These are phyloP conservation scores for Rhopalosiphum maidis DNA, from an alignment of 1,140 invertebrate species.

Conservation along the genomic window DNA sequence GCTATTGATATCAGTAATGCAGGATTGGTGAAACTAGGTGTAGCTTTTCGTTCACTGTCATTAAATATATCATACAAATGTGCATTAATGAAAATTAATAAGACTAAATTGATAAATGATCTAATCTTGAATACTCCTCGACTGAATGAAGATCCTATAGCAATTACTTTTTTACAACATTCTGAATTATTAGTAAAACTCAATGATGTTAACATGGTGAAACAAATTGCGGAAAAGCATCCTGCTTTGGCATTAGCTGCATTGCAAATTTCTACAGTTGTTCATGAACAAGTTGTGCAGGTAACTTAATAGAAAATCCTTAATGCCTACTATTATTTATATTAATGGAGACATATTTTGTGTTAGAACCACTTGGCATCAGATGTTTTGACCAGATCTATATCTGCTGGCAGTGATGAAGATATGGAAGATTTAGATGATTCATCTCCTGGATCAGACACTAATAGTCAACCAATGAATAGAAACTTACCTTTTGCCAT, in stretches of 20 bases:
- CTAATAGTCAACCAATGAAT: neutral
- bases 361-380: neutral
- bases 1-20: neutral
- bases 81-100: conserved; percentile 64
- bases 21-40: neutral
- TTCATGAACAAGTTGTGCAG: conserved; percentile 65
- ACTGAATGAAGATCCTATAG: conserved; percentile 66
- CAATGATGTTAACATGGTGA: conserved; percentile 65
- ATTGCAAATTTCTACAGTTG: conserved; percentile 65
- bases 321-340: neutral
- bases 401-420: conserved; percentile 5
- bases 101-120: conserved; percentile 67
- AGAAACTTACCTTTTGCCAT: conserved; percentile 17
- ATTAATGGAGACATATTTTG: conserved; percentile 1
- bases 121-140: conserved; percentile 67
- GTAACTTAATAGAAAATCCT: conserved; percentile 24
- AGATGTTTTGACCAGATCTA: neutral
- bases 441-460: conserved; percentile 10
- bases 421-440: conserved; percentile 38
- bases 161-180: conserved; percentile 68
- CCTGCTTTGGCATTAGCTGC: conserved; percentile 66
- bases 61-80: neutral
- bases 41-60: conserved; percentile 38
- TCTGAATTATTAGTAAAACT: conserved; percentile 68
- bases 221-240: conserved; percentile 66